Conservation (phyloP, 2,888 invertebrate species). For the Ceraclea dissimilis region DNA sequence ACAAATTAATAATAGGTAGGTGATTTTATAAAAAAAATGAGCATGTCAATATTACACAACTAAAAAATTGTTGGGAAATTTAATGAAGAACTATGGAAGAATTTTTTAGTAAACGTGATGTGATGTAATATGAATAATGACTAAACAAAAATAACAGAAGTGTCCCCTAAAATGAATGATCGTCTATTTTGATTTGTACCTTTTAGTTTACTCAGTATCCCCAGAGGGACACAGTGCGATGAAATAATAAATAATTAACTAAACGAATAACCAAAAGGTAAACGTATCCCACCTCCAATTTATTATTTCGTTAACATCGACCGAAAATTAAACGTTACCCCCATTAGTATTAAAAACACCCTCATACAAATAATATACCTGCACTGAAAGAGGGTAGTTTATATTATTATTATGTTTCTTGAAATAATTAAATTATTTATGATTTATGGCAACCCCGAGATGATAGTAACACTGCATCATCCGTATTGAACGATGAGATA, state of each 20-base stretch:
- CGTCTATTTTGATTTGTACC: too few species aligned
- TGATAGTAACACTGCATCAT: neutral
- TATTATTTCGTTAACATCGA: neutral
- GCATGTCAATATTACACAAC: neutral
- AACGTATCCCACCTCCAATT: neutral
- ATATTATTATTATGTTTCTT: neutral
- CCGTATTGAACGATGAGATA: neutral
- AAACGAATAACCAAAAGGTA: too few species aligned
- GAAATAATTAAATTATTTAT: conserved; percentile 2
- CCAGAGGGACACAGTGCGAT: too few species aligned
- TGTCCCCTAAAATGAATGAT: too few species aligned
- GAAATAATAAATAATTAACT: too few species aligned
- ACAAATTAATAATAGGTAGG: neutral
- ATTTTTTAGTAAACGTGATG: too few species aligned
- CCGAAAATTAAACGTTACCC: neutral
- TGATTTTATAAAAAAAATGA: neutral
- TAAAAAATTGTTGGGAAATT: too few species aligned
- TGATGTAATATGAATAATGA: too few species aligned
- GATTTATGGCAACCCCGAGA: neutral
- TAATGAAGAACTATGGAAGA: too few species aligned
- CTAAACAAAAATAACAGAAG: too few species aligned
- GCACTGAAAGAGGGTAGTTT: neutral
- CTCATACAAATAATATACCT: neutral
- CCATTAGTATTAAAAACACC: neutral
- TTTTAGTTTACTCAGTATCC: too few species aligned